Evolutionary conservation across 2,797 vertebrate species (phyloP).

Genomic region (Tapirus indicus): DNA sequence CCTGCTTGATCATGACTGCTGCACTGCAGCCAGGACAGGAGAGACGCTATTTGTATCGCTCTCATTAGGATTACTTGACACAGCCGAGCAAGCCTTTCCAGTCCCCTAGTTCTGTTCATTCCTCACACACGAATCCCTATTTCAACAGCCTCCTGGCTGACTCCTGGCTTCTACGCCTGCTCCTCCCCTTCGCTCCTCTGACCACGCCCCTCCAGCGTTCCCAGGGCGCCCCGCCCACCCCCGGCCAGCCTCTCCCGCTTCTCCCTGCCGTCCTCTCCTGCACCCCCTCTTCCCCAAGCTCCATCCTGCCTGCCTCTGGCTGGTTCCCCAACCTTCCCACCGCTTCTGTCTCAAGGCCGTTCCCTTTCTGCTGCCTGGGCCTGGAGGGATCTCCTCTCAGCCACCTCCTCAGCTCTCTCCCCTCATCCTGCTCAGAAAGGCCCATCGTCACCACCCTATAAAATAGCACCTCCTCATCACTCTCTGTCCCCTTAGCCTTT

Average conservation of each 20-base stretch:
- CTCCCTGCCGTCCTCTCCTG: too few relatives aligned
- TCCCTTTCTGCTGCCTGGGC: neutral
- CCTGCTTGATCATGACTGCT: neutral
- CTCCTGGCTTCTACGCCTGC: accelerated
- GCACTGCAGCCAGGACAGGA: accelerated
- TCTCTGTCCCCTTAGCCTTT: too few relatives aligned
- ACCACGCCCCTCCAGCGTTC: accelerated
- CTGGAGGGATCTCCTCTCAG: neutral
- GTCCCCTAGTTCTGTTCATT: neutral
- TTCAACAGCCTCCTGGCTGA: neutral
- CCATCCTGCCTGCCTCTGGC: neutral
- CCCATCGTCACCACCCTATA: neutral
- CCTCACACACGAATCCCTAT: neutral
- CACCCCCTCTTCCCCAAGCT: accelerated
- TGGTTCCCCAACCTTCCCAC: neutral
- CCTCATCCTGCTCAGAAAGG: neutral
- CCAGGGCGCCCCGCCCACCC: accelerated
- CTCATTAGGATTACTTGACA: neutral
- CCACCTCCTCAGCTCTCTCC: neutral
- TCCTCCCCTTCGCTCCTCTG: neutral
- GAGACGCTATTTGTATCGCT: accelerated
- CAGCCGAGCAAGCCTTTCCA: neutral
- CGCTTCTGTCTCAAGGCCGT: neutral
- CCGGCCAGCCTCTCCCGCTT: too few relatives aligned
- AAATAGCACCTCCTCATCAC: neutral